Conservation (phyloP, 2,888 invertebrate species). For the Smittia aterrima region DNA sequence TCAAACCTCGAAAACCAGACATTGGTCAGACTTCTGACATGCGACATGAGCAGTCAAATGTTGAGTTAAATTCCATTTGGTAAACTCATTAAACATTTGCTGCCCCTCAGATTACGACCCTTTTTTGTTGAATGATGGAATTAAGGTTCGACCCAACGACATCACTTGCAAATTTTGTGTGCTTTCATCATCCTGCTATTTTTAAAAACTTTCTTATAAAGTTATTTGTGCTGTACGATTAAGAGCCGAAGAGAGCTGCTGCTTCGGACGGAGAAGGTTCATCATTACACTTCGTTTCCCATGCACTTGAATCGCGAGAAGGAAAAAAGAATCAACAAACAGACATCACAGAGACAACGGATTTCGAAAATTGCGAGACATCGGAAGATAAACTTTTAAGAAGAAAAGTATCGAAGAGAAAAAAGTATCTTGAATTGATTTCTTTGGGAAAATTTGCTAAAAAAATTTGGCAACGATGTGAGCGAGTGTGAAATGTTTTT, state of each 20-base stretch:
- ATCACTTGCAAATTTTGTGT: neutral
- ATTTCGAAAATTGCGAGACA: neutral
- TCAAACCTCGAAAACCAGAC: no score
- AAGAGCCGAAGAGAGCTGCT: neutral
- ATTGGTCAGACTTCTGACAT: no score
- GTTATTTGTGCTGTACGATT: neutral
- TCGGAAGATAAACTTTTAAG: neutral
- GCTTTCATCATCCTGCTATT: neutral
- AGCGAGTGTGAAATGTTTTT: neutral
- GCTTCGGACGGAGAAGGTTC: neutral
- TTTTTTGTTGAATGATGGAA: no score
- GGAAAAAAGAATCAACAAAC: neutral
- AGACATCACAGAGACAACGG: conserved; percentile 16
- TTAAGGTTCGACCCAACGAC: neutral
- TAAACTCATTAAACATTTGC: no score
- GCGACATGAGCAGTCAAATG: no score
- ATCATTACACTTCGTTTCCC: neutral
- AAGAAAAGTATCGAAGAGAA: neutral
- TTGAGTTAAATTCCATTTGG: no score
- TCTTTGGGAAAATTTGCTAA: neutral
- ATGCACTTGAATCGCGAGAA: conserved; percentile 7
- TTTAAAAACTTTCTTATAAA: neutral
- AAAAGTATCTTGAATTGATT: conserved; percentile 6
- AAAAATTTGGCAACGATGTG: conserved; percentile 17
- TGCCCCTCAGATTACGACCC: no score